Percentiles rank a stretch among this genome's conserved stretches.
These are phyloP conservation scores for Pangasius larnaudii DNA, from an alignment of 2,797 vertebrate species.

Conservation along the genomic window DNA sequence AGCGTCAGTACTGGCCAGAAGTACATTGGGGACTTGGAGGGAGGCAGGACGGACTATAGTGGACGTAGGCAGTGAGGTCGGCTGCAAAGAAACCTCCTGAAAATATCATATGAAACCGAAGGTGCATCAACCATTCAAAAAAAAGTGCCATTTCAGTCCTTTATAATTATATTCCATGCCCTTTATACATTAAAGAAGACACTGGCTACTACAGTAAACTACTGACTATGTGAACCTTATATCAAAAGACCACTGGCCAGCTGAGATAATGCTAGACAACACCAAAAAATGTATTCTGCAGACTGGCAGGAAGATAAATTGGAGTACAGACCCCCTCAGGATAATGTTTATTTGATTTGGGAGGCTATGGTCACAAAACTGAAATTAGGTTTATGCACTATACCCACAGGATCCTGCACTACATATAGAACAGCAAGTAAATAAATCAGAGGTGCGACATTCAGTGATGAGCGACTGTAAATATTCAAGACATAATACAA, in stretches of 20 bases:
- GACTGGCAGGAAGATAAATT: not conserved
- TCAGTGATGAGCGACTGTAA: not conserved
- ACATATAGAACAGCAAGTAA: not conserved
- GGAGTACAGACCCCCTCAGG: not conserved
- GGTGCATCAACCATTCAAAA: constrained; percentile 67
- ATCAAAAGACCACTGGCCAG: constrained; percentile 19
- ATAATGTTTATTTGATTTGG: not conserved
- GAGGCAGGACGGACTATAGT: constrained; percentile 98
- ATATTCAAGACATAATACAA: not conserved
- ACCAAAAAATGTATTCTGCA: not conserved
- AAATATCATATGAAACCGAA: constrained; percentile 81
- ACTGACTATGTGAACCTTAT: not conserved
- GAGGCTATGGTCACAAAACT: not conserved
- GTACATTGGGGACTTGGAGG: constrained; percentile 96
- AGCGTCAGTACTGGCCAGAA: constrained; percentile 95
- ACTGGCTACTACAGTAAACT: not conserved
- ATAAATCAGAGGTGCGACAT: not conserved
- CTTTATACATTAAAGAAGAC: constrained; percentile 22
- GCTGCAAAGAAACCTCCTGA: constrained; percentile 94
- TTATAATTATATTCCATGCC: constrained; percentile 12
- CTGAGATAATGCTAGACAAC: not conserved
- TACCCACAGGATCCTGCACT: not conserved
- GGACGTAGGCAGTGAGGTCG: constrained; percentile 91
- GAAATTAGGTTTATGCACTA: not conserved
- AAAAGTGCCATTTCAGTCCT: constrained; percentile 28